Conservation (phyloP, 2,888 invertebrate genomes). For the Macrophya annulata region DNA sequence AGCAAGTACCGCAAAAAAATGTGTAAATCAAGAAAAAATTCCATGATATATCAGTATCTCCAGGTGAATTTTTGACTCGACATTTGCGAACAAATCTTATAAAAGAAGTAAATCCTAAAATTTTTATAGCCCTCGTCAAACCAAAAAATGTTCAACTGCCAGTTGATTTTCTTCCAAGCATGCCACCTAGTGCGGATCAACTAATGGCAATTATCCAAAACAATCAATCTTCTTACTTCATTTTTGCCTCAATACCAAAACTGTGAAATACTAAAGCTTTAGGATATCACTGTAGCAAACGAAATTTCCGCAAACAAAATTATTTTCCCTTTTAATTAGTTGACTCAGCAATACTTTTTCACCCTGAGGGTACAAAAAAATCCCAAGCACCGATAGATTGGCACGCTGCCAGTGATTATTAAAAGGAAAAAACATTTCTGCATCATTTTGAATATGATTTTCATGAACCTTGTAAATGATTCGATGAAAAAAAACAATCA, state of each 20-base stretch:
- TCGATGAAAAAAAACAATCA: neutral
- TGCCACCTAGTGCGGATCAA: neutral
- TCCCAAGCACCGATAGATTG: neutral
- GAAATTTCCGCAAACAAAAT: neutral
- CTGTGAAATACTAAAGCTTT: neutral
- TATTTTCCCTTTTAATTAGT: neutral
- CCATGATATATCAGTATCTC: too few species aligned
- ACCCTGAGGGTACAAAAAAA: neutral
- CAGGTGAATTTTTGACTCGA: neutral
- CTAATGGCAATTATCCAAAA: slow-evolving; percentile 41
- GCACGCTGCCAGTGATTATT: neutral
- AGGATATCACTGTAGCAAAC: neutral
- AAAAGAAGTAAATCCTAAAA: neutral
- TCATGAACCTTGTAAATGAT: neutral
- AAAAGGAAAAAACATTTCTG: neutral
- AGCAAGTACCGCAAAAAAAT: too few species aligned
- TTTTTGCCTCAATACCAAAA: neutral
- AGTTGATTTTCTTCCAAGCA: slow-evolving; percentile 36
- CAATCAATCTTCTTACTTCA: neutral
- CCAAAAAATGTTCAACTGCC: slow-evolving; percentile 9
- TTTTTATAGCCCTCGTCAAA: neutral
- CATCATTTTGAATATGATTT: neutral
- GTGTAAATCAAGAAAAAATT: too few species aligned
- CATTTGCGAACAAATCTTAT: neutral
- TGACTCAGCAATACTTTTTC: neutral